phyloP scores from a whole-genome alignment of 2,888 invertebrate species.

The Eupithecia insigniata region DNA sequence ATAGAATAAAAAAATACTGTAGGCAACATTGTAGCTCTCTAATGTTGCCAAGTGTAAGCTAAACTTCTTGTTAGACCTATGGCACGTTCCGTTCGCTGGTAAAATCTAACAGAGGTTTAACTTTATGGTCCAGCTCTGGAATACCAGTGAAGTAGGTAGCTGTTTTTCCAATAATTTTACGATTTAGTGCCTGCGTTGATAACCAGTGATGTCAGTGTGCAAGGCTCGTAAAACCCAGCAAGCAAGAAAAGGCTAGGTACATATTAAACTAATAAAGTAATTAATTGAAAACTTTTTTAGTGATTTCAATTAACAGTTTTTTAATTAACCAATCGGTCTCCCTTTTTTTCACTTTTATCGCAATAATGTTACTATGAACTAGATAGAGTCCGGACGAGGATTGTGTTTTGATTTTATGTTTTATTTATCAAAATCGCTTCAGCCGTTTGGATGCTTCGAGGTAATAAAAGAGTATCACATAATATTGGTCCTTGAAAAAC shows the following conservation, averaged over 20 bases:
- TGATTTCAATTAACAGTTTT: neutral
- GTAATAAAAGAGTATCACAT: too few species aligned
- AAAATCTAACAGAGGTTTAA: slow-evolving; percentile 4
- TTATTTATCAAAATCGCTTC: too few species aligned
- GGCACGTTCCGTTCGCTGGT: slow-evolving; percentile 10
- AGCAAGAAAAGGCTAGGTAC: neutral
- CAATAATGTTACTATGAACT: too few species aligned
- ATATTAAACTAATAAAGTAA: neutral
- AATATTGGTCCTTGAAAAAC: too few species aligned
- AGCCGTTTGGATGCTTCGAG: too few species aligned
- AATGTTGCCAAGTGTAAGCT: slow-evolving; percentile 8
- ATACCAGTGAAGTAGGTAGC: slow-evolving; percentile 16
- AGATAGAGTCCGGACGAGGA: too few species aligned
- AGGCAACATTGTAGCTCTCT: neutral
- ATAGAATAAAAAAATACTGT: neutral
- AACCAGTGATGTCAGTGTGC: neutral
- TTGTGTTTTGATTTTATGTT: too few species aligned
- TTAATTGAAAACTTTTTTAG: neutral
- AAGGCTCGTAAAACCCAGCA: neutral
- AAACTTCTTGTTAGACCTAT: slow-evolving; percentile 17
- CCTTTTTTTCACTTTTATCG: too few species aligned
- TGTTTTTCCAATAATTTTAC: neutral
- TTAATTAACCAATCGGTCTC: too few species aligned
- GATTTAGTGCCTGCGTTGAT: neutral
- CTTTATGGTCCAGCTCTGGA: slow-evolving; percentile 25